A percentile compares a stretch with the other conserved stretches of the same genome.
phyloP scores from a whole-genome alignment of 2,797 vertebrate genomes.

The Cuculus canorus region DNA sequence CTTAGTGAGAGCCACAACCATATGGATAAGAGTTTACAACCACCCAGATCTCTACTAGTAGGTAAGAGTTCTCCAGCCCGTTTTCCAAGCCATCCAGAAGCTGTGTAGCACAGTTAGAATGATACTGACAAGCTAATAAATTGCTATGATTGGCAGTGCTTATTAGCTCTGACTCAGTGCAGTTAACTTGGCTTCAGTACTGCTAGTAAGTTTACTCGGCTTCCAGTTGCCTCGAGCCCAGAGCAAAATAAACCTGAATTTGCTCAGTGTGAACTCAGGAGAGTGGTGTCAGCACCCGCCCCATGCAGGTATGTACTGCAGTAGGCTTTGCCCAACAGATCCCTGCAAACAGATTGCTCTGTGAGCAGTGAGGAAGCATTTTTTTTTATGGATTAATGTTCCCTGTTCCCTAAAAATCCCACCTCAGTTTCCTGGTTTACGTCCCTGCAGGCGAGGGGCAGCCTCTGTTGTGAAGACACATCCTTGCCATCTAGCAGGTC shows the following conservation, averaged over 20 bases:
- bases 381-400: not conserved
- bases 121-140: not conserved
- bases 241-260: not conserved
- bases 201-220: not conserved
- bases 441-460: not conserved
- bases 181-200: not conserved
- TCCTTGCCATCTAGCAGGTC: not conserved
- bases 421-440: not conserved
- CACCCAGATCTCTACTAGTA: not conserved
- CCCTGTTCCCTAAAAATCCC: not conserved
- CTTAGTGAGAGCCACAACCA: not conserved
- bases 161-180: not conserved
- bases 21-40: not conserved
- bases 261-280: not conserved
- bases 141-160: not conserved
- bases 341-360: not conserved
- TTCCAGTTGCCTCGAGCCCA: not conserved
- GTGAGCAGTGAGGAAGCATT: not conserved
- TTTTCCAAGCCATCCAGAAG: not conserved
- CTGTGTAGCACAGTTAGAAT: not conserved
- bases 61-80: not conserved
- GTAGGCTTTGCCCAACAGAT: not conserved
- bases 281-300: not conserved
- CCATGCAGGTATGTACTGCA: rapidly evolving
- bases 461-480: rapidly evolving